Evolutionary conservation across 2,797 vertebrate species (phyloP).

Genomic region (Sus cebifrons): DNA sequence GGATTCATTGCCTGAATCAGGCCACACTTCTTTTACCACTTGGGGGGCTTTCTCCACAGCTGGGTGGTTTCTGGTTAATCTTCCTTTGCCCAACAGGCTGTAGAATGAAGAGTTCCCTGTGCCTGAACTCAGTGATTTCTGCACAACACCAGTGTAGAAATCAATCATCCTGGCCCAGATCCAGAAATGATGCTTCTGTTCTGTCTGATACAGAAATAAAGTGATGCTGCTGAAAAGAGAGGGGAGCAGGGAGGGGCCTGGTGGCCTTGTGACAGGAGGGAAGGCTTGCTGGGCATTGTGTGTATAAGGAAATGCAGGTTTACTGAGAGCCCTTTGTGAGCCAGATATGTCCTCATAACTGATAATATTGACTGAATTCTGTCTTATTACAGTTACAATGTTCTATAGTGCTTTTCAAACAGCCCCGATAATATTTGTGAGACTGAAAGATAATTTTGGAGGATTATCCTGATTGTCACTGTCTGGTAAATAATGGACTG

Average conservation of each 20-base stretch:
- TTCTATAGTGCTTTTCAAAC: not conserved
- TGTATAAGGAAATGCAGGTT: not conserved
- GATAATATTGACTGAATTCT: slow-evolving; percentile 7
- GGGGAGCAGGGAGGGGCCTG: not conserved
- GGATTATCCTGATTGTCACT: not conserved
- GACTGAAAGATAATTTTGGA: not conserved
- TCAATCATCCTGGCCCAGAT: not conserved
- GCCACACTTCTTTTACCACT: not conserved
- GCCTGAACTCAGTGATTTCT: not conserved
- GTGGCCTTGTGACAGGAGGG: not conserved
- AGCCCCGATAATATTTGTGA: not conserved
- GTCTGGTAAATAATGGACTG: not conserved
- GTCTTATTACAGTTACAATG: not conserved
- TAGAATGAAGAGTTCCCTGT: not conserved
- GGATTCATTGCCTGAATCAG: not conserved
- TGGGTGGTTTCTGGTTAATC: not conserved
- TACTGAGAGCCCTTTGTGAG: slow-evolving; percentile 61
- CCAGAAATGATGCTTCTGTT: not conserved
- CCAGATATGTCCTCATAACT: slow-evolving; percentile 34
- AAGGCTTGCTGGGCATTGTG: not conserved
- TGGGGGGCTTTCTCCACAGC: not conserved
- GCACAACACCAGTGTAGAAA: not conserved
- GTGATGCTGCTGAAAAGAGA: not conserved
- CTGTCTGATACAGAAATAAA: slow-evolving; percentile 58
- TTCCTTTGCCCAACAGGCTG: not conserved